Conservation (phyloP, 1,140 invertebrate genomes). For the Drosophila dunni region DNA sequence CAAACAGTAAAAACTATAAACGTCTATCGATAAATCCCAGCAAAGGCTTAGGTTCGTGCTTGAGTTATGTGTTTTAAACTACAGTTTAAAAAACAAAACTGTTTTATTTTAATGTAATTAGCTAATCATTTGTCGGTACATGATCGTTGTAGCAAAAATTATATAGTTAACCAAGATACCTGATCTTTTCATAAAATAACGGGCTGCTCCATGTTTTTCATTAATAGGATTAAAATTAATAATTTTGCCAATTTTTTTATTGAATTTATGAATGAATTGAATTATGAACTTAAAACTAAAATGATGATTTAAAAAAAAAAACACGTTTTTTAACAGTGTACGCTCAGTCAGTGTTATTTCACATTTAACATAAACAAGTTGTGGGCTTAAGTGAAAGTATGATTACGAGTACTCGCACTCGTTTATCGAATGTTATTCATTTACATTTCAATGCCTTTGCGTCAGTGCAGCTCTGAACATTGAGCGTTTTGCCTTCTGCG, state of each 20-base stretch:
- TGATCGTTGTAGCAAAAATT: too few species aligned
- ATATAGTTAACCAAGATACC: too few species aligned
- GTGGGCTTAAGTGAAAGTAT: neutral
- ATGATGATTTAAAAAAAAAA: too few species aligned
- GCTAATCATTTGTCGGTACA: too few species aligned
- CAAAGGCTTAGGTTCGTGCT: neutral
- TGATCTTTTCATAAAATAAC: too few species aligned
- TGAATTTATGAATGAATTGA: too few species aligned
- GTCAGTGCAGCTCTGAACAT: neutral
- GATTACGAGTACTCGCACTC: neutral
- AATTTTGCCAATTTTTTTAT: too few species aligned
- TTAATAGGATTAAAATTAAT: too few species aligned
- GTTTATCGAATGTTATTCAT: slow-evolving; percentile 5
- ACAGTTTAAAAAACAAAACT: neutral
- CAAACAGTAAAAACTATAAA: neutral
- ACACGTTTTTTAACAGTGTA: too few species aligned
- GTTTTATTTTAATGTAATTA: neutral
- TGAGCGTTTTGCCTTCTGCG: too few species aligned
- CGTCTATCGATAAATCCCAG: neutral
- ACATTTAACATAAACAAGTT: neutral
- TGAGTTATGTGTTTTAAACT: neutral
- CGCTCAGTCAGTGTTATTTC: neutral
- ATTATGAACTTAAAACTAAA: too few species aligned
- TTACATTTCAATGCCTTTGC: slow-evolving; percentile 1
- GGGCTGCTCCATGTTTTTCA: too few species aligned